Percentiles rank a stretch among this genome's conserved stretches.
These are phyloP conservation scores for Phalacrocorax brasilianus DNA, from an alignment of 2,113 vertebrate genomes.

Conservation along the genomic window DNA sequence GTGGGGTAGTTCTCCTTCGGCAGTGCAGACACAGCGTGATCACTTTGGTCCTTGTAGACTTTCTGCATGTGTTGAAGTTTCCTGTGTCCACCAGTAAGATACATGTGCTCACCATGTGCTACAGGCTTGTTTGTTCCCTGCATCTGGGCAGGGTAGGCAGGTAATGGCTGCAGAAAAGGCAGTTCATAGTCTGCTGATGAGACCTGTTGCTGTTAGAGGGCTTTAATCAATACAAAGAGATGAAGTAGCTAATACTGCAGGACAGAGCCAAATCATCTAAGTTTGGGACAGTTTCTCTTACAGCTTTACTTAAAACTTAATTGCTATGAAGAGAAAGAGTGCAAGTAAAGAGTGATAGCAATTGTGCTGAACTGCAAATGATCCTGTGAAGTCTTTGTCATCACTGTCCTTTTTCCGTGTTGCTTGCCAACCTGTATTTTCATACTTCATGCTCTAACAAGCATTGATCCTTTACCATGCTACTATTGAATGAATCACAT, in stretches of 20 bases:
- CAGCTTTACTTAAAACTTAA: neutral
- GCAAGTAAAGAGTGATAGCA: neutral
- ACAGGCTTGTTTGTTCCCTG: neutral
- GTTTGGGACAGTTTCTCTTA: neutral
- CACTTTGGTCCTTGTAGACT: neutral
- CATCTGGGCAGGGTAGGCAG: neutral
- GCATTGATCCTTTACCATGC: neutral
- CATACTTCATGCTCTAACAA: neutral
- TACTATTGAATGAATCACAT: neutral
- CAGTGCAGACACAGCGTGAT: fast-evolving
- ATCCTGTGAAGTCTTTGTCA: neutral
- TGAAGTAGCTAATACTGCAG: neutral
- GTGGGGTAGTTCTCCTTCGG: neutral
- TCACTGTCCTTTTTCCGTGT: neutral
- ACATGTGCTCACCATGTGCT: fast-evolving
- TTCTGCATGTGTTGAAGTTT: neutral
- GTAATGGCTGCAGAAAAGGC: neutral
- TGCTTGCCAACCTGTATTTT: neutral
- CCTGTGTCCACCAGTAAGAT: neutral
- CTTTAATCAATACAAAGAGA: neutral
- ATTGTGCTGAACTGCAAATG: neutral
- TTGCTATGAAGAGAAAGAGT: neutral
- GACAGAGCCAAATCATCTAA: neutral
- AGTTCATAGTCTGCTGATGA: neutral
- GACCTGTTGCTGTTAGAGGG: neutral